A percentile compares a stretch with the other conserved stretches of the same genome.
Evolutionary conservation across 2,113 vertebrate species (phyloP).

Genomic region (Cisticola juncidis): DNA sequence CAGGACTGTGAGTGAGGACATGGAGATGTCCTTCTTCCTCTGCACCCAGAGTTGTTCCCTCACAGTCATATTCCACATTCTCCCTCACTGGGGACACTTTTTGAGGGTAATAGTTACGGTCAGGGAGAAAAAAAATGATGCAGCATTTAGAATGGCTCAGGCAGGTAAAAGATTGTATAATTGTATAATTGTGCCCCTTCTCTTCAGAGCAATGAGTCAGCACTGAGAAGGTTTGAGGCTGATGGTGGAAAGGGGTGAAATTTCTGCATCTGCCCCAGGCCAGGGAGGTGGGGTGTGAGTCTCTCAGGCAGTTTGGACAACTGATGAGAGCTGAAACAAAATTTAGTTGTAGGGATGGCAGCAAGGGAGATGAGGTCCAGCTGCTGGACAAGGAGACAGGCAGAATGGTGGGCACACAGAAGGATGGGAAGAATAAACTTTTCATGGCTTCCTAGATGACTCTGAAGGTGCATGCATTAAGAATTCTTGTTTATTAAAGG

Average conservation of each 20-base stretch:
- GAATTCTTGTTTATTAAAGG: background rate
- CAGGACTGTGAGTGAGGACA: background rate
- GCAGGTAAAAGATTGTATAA: background rate
- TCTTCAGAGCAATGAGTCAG: background rate
- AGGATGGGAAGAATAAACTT: background rate
- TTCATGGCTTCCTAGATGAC: background rate
- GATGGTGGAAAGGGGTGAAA: background rate
- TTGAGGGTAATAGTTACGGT: background rate
- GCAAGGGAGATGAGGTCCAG: background rate
- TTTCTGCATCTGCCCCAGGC: background rate
- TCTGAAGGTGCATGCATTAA: background rate
- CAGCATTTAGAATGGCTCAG: background rate
- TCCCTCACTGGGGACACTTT: background rate
- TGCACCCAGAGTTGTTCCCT: background rate
- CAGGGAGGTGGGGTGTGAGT: background rate
- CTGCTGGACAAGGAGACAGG: background rate
- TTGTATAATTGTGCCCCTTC: no score
- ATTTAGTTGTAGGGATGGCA: background rate
- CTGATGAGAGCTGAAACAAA: background rate
- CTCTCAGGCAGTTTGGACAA: background rate
- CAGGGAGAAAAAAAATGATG: background rate
- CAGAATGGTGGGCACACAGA: background rate
- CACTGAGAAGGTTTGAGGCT: background rate
- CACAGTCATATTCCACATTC: background rate
- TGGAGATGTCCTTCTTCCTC: background rate